Base-by-base conservation (phyloP, 92 coral and sea anemone genomes). In the Plumapathes pennacea region DNA sequence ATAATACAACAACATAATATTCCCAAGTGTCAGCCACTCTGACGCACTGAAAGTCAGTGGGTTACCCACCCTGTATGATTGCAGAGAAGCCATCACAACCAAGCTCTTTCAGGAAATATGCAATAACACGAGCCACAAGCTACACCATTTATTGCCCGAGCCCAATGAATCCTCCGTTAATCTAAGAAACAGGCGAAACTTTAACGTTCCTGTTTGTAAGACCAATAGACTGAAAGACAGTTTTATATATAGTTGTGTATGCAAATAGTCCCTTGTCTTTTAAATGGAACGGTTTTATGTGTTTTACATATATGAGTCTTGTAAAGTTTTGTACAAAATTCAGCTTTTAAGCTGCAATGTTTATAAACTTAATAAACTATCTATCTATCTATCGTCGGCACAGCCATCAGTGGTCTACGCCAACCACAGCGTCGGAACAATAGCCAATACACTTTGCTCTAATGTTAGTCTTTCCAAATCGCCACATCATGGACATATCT, bases 201-300 rank as follows among this genome's bases (percentile, higher is more conserved):
- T 71, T 31, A 61, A 50, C n/a, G n/a, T n/a, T 60, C 78, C 71
- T 38, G 53, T 39, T 71, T 57, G 49, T 46, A 47, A 56, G 58
- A 44, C 67, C 13, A 26, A 40, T 21, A 56, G 54, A 57, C 27
- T 69, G 32, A 33, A 21, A 10, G 44, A 48, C 19, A 69, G 50
- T 57, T 29, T 69, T 19, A 64, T 64, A n/a, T n/a, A n/a, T n/a
- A n/a, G n/a, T n/a, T n/a, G n/a, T n/a, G n/a, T n/a, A n/a, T n/a
- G n/a, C n/a, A n/a, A n/a, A n/a, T n/a, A n/a, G n/a, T n/a, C n/a
- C n/a, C n/a, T n/a, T n/a, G n/a, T n/a, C n/a, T n/a, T n/a, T n/a
- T n/a, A n/a, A n/a, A n/a, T n/a, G n/a, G n/a, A n/a, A n/a, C n/a
- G n/a, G n/a, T n/a, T n/a, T n/a, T 14, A 13, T 59, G 19, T 56